Base-by-base conservation (phyloP, 2,888 invertebrate genomes). In the Hedychridium roseum region DNA sequence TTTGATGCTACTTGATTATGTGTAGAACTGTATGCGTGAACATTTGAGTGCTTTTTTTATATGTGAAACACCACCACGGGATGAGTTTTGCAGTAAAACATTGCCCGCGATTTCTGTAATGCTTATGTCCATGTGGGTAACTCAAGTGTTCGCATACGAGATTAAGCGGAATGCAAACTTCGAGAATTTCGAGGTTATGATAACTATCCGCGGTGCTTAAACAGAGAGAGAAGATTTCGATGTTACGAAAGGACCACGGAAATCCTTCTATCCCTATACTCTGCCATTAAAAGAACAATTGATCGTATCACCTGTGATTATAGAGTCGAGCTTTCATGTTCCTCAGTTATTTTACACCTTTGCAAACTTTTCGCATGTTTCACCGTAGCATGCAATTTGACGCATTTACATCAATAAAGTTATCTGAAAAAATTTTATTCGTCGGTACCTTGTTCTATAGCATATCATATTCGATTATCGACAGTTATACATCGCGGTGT, bases 141-240 rank as follows among this genome's bases (percentile, higher is more conserved):
- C 26, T 16, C 3, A 16, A 14, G 6, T 16, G 4, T 17, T 12
- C 23, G 39, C 35, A 30, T 16, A 21, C 21, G 11, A 12, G 5
- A 39, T 20, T 21, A 40, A 45, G 52, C 18, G 4, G 17, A 27
- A 16, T 14, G 23, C 17, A 47, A 40, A 41, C 42, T 30, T 5
- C 7, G 9, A 14, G 7, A 37, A 42, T 36, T 53, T 56, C 42
- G 32, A 60, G 68, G 68, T 68, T 68, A 68, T 61, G 64, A 70
- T 61, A 64, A 61, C 64, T 3, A 26, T 15, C 16, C 48, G 45
- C 38, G 35, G 42, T 58, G 48, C 45, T 49, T 35, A 45, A 26
- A 31, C 35, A 31, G 43, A 32, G 34, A 44, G 42, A 27, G 43
- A 42, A 48, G 43, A 46, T 50, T 27, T 17, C 41, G 49, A 53